A percentile compares a stretch with the other conserved stretches of the same genome.
Conservation (phyloP, 2,797 vertebrate species). For the Syndactyla subalaris region DNA sequence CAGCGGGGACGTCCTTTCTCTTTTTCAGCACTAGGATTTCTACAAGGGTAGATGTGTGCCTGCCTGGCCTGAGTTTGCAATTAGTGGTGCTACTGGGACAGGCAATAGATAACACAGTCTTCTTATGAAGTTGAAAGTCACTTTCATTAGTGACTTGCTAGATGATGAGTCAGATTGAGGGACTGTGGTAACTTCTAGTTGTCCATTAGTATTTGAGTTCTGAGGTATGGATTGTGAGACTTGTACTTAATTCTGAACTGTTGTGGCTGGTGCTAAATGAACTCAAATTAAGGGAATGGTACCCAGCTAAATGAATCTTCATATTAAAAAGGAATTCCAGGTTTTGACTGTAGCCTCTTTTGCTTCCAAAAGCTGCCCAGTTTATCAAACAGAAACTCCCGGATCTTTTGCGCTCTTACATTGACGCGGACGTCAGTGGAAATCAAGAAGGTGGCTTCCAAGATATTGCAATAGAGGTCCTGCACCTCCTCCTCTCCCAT, state of each 20-base stretch:
- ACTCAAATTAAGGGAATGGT: background rate
- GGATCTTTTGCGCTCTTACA: constrained; percentile 97
- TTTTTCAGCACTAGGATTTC: background rate
- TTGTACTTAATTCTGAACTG: background rate
- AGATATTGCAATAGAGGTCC: constrained; percentile 99
- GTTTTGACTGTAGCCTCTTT: background rate
- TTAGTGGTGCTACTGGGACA: background rate
- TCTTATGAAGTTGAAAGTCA: background rate
- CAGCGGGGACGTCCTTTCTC: background rate
- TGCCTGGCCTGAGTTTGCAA: background rate
- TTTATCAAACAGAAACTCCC: constrained; percentile 99
- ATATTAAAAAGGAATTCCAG: background rate
- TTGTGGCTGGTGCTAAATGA: background rate
- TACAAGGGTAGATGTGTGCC: background rate
- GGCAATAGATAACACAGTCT: background rate
- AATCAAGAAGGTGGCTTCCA: constrained; percentile 99
- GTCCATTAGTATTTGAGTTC: background rate
- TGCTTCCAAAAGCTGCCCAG: constrained; percentile 86
- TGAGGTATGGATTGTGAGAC: background rate
- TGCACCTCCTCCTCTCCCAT: constrained; percentile 99
- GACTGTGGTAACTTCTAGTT: background rate
- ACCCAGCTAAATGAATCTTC: background rate
- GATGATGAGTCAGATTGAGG: background rate
- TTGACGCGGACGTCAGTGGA: constrained; percentile 97
- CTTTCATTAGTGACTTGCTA: background rate